Evolutionary conservation across 53 echinoderm and acorn worm genomes (phyloP).

Genomic region (Temnopleurus reevesii): DNA sequence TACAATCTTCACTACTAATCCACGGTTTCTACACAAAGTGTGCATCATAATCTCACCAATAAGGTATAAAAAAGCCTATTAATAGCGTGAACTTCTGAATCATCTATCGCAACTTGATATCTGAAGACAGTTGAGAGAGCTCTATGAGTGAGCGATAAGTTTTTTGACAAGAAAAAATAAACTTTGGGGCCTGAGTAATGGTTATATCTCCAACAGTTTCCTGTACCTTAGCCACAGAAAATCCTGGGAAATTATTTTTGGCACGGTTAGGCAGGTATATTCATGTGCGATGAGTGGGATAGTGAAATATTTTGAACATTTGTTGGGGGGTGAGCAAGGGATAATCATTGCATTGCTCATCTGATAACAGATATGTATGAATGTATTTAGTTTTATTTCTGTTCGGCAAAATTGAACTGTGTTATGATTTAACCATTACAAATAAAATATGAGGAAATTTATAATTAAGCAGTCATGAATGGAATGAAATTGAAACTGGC

Average conservation of each 20-base stretch:
- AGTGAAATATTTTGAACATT: neutral
- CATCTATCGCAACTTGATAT: conserved; percentile 21
- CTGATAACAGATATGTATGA: too few relatives aligned
- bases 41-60: neutral
- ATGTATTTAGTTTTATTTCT: too few relatives aligned
- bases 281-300: neutral
- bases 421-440: too few relatives aligned
- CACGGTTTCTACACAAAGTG: neutral
- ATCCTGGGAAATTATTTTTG: neutral
- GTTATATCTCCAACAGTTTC: conserved; percentile 26
- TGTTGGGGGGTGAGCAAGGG: neutral
- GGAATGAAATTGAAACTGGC: too few relatives aligned
- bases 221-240: neutral
- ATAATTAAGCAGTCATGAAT: too few relatives aligned
- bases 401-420: too few relatives aligned
- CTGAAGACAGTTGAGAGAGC: neutral
- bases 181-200: conserved; percentile 25
- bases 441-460: too few relatives aligned
- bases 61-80: neutral
- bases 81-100: neutral
- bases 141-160: neutral
- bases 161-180: conserved; percentile 3
- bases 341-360: too few relatives aligned
- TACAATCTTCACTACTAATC: neutral
- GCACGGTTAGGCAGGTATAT: neutral